Base-by-base conservation (phyloP, 2,797 vertebrate genomes). In the Smutsia temminckii region DNA sequence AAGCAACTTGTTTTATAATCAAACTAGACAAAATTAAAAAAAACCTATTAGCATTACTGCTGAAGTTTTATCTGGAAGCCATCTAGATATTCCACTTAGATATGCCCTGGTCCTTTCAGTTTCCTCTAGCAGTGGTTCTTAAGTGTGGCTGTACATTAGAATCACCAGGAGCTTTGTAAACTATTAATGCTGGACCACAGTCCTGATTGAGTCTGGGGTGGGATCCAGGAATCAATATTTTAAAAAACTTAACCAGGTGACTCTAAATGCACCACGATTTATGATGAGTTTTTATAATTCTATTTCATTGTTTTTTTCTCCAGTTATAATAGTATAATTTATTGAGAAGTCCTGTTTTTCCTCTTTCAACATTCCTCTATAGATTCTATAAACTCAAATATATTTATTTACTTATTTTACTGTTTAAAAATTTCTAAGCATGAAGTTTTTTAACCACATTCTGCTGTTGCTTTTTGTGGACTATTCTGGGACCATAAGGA, bases 261-360 rank as follows among this genome's bases (percentile, higher is more conserved):
- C 42, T 85, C 40, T 72, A 64, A 64, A 71, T 57, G 55, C 3
- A 57, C 49, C 8, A 80, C 34, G 14, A 27, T 69, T 81, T 14
- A 51, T 59, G 72, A 64, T 90, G 61, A 59, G 53, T 42, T 86
- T 95, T 72, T 79, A 29, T 72, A 94, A 42, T 61, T 91, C 13
- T 77, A 21, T 23, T 63, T 68, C 29, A 59, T 34, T 66, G 4
- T 40, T 77, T 75, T 83, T 23, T 6, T 8, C 42, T 46, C 81
- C 23, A 25, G 25, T 72, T 87, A 87, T 61, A n/a, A 75, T 81
- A 69, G 68, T 86, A 4, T 75, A 37, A 25, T 91, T 95, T 91
- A 81, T 69, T 34, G 14, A 4, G 5, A 61, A n/a, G 4, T 68
- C 8, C 25, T 86, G 23, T 53, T 63, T 27, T 74, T 81, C 12